These are phyloP conservation scores for Bubo scandiacus DNA, from an alignment of 2,113 vertebrate genomes.

Conservation along the genomic window DNA sequence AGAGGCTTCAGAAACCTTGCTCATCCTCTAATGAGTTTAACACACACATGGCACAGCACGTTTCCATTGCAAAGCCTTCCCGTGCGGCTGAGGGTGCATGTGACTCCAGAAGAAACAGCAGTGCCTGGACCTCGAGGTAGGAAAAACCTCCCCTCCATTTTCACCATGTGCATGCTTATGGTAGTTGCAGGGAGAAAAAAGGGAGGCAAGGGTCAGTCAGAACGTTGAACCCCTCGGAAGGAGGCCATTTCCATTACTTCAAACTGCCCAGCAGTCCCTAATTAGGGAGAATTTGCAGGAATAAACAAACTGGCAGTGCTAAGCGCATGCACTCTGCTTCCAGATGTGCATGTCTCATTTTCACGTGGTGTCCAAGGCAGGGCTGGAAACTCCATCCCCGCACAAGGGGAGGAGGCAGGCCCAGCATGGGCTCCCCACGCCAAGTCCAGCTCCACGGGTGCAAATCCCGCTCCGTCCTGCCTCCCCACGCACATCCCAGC, in stretches of 20 bases:
- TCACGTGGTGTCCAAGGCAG: background rate
- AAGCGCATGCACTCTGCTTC: background rate
- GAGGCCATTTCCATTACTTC: background rate
- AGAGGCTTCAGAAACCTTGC: background rate
- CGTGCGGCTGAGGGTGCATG: background rate
- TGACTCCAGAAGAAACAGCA: background rate
- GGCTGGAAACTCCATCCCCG: background rate
- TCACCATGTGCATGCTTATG: background rate
- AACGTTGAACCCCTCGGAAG: background rate
- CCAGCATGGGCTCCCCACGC: background rate
- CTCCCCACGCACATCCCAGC: background rate
- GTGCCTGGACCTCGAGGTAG: background rate
- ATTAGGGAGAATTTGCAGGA: background rate
- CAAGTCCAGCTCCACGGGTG: fast-evolving
- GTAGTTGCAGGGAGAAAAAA: background rate
- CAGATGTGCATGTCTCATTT: slow-evolving; percentile 22
- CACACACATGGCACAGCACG: background rate
- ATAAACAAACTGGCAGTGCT: background rate
- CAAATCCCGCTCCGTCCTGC: background rate
- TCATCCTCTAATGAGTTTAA: slow-evolving; percentile 26
- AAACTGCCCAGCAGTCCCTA: background rate
- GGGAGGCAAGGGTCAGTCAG: background rate
- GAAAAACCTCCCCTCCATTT: background rate
- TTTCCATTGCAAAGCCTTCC: background rate
- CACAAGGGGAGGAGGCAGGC: background rate